These are phyloP conservation scores for Lamellibrachia satsuma DNA, from an alignment of 2,888 invertebrate genomes.

Conservation along the genomic window DNA sequence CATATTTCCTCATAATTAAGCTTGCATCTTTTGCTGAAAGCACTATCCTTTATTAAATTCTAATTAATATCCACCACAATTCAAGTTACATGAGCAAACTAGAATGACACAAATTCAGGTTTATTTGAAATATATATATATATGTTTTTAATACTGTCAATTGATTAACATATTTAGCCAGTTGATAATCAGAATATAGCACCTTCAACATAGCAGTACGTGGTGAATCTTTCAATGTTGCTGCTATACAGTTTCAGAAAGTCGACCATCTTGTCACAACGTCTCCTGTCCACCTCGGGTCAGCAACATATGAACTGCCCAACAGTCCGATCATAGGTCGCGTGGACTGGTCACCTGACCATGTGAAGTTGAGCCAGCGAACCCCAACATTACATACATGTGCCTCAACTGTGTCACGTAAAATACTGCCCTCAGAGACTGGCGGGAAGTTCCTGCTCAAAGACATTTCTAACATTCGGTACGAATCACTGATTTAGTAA, in stretches of 20 bases:
- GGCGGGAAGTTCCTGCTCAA: conserved; percentile 26
- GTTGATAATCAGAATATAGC: too few relatives aligned
- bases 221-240: background rate
- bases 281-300: background rate
- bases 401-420: background rate
- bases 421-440: background rate
- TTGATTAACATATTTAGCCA: too few relatives aligned
- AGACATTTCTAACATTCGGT: conserved; percentile 33
- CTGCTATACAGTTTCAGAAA: background rate
- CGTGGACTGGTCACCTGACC: background rate
- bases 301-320: conserved; percentile 19
- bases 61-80: too few relatives aligned
- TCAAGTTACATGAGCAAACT: too few relatives aligned
- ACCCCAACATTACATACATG: background rate
- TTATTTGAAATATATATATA: too few relatives aligned
- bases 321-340: conserved; percentile 14
- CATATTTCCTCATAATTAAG: too few relatives aligned
- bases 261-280: background rate
- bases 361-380: background rate
- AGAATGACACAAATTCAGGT: too few relatives aligned
- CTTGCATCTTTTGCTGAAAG: too few relatives aligned
- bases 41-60: too few relatives aligned
- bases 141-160: too few relatives aligned
- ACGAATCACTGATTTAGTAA: background rate
- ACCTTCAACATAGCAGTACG: too few relatives aligned